A percentile compares a stretch with the other conserved stretches of the same genome.
phyloP scores from a whole-genome alignment of 1,140 invertebrate species.

The Geopemphigus sp. region DNA sequence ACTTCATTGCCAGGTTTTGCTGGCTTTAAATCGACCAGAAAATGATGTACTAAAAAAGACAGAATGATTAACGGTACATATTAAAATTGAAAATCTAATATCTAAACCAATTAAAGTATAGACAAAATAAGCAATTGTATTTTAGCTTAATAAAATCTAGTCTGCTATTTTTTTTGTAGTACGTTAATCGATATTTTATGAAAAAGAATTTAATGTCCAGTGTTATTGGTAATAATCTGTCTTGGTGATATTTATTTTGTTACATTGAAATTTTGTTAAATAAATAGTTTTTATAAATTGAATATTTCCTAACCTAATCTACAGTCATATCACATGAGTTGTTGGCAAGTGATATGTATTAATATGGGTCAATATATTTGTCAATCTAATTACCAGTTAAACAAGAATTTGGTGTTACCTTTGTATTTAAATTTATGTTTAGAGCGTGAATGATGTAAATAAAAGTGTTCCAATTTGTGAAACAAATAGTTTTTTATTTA shows the following conservation, averaged over 20 bases:
- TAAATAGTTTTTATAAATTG: constrained; percentile 27
- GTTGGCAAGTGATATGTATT: too few relatives aligned
- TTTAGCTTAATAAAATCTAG: constrained; percentile 38
- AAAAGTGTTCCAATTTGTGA: too few relatives aligned
- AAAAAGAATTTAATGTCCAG: constrained; percentile 21
- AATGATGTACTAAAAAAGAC: constrained; percentile 28
- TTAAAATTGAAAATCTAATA: not conserved
- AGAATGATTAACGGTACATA: constrained; percentile 11
- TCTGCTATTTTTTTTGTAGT: constrained; percentile 43
- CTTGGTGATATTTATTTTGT: constrained; percentile 45
- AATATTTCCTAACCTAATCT: not conserved
- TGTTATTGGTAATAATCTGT: constrained; percentile 21
- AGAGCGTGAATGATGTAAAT: too few relatives aligned
- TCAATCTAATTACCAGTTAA: too few relatives aligned
- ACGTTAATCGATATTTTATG: constrained; percentile 25
- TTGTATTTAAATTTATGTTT: too few relatives aligned
- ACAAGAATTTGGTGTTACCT: too few relatives aligned
- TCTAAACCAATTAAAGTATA: not conserved
- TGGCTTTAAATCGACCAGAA: constrained; percentile 45
- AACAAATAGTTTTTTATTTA: too few relatives aligned
- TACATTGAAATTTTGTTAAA: constrained; percentile 41
- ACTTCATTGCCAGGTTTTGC: constrained; percentile 36
- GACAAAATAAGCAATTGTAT: constrained; percentile 29
- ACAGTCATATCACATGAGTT: too few relatives aligned
- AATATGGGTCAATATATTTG: too few relatives aligned